Conservation (phyloP, 2,113 vertebrate species). For the Engystomops pustulosus region DNA sequence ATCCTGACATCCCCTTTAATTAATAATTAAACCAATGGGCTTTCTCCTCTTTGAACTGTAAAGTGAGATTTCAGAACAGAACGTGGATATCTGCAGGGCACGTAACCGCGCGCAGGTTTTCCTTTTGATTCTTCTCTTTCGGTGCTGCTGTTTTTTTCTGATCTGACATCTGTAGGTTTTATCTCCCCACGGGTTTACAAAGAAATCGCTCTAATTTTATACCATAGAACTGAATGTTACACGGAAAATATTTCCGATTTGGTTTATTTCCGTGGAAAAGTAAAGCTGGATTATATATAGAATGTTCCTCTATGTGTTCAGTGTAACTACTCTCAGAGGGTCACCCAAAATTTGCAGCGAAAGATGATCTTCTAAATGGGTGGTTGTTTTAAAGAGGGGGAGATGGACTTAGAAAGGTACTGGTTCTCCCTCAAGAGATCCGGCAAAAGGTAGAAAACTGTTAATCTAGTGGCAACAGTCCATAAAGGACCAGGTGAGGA, state of each 20-base stretch:
- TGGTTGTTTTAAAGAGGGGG: no score
- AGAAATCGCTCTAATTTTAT: background rate
- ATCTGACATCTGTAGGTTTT: conserved; percentile 7
- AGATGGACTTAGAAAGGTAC: no score
- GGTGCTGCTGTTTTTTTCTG: background rate
- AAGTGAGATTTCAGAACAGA: conserved; percentile 20
- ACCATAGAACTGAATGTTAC: background rate
- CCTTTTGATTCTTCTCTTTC: background rate
- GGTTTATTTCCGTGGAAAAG: background rate
- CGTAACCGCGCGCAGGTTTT: background rate
- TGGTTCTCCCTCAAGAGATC: no score
- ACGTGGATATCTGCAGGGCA: background rate
- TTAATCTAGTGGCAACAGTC: no score
- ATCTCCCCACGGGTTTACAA: background rate
- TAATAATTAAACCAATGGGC: conserved; percentile 50
- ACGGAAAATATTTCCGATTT: background rate
- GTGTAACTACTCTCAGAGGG: background rate
- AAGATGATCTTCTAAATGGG: no score
- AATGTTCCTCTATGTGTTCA: background rate
- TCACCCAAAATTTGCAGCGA: background rate
- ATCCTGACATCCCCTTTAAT: conserved; percentile 23
- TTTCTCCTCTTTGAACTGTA: conserved; percentile 21
- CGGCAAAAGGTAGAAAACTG: no score
- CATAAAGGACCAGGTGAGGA: no score
- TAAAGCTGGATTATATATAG: background rate